Evolutionary conservation across 2,797 vertebrate genomes (phyloP).

Genomic region (Muraenolepis orangiensis): DNA sequence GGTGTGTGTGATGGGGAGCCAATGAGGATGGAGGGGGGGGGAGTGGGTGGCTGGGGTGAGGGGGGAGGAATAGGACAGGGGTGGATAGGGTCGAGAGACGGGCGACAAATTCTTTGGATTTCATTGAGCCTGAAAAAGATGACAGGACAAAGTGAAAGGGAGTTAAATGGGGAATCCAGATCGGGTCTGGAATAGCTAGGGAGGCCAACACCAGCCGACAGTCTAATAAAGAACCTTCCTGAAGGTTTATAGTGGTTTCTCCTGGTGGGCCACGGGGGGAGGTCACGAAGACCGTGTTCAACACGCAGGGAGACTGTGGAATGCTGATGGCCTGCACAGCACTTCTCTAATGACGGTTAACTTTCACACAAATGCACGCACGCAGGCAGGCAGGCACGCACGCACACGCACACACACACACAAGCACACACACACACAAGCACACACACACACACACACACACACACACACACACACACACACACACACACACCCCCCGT

Average conservation of each 20-base stretch:
- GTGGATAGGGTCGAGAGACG: background rate
- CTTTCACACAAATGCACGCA: constrained; percentile 16
- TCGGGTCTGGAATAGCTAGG: constrained; percentile 36
- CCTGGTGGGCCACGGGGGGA: constrained; percentile 11
- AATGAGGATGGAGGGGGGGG: background rate
- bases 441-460: constrained; percentile 14
- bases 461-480: constrained; percentile 8
- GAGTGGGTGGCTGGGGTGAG: too few species aligned
- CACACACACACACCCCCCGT: constrained; percentile 4
- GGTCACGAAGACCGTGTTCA: background rate
- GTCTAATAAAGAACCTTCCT: constrained; percentile 45
- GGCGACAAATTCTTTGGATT: constrained; percentile 11
- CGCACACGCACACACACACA: constrained; percentile 6
- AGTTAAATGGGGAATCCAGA: constrained; percentile 35
- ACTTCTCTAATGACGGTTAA: constrained; percentile 23
- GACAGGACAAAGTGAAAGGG: constrained; percentile 37
- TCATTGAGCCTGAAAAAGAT: constrained; percentile 36
- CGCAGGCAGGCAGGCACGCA: too few species aligned
- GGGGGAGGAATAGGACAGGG: background rate
- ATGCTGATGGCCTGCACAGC: constrained; percentile 31
- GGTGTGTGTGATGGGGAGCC: constrained; percentile 48
- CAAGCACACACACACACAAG: too few species aligned
- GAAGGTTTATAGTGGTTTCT: constrained; percentile 22
- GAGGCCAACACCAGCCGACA: constrained; percentile 24
- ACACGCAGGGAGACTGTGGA: constrained; percentile 32